phyloP scores from a whole-genome alignment of 2,797 vertebrate species.

The Rhyacichthys aspro region DNA sequence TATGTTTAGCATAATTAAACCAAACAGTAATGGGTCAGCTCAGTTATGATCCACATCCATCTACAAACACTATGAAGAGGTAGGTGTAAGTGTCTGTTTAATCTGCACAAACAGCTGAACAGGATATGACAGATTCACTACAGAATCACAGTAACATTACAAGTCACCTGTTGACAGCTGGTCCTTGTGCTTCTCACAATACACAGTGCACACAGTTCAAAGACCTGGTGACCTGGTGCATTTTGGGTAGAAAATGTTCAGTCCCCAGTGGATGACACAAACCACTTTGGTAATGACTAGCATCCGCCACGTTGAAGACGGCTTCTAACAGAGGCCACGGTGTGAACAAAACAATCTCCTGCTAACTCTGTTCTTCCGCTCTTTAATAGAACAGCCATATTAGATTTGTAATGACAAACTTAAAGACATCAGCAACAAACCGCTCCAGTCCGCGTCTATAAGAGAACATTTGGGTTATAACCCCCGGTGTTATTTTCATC shows the following conservation, averaged over 20 bases:
- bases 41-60: background rate
- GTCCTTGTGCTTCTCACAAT: background rate
- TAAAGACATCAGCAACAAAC: conserved; percentile 39
- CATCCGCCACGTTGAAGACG: conserved; percentile 52
- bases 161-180: conserved; percentile 3
- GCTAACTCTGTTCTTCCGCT: conserved; percentile 69
- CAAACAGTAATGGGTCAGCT: conserved; percentile 28
- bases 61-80: conserved; percentile 5
- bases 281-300: conserved; percentile 49
- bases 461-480: conserved; percentile 44
- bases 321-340: conserved; percentile 55
- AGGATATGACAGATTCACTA: background rate
- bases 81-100: background rate
- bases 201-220: conserved; percentile 11
- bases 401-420: conserved; percentile 62
- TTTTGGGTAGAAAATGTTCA: conserved; percentile 38
- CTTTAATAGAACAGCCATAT: conserved; percentile 56
- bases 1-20: conserved; percentile 23
- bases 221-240: conserved; percentile 56
- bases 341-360: conserved; percentile 69
- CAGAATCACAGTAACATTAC: conserved; percentile 33
- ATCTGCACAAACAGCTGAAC: background rate
- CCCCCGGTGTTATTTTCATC: conserved; percentile 52
- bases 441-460: conserved; percentile 1
- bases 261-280: conserved; percentile 20